These are phyloP conservation scores for Corvus cornix DNA, from an alignment of 2,113 vertebrate genomes.

Conservation along the genomic window DNA sequence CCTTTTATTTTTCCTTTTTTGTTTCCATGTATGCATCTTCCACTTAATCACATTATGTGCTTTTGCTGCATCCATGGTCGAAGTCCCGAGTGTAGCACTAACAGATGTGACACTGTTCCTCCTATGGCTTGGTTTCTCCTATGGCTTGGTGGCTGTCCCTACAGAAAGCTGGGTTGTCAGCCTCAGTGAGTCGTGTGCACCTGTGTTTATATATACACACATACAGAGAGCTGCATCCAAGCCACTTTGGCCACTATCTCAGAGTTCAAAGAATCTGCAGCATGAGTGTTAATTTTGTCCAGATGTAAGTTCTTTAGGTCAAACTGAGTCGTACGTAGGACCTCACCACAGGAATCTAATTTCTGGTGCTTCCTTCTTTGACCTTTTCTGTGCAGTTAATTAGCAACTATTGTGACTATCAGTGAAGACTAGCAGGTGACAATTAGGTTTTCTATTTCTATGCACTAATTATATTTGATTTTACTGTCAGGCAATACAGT, in stretches of 20 bases:
- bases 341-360: slow-evolving; percentile 45
- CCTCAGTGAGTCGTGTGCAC: background rate
- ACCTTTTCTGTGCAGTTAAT: slow-evolving; percentile 39
- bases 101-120: background rate
- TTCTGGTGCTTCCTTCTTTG: slow-evolving; percentile 21
- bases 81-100: background rate
- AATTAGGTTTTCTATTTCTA: background rate
- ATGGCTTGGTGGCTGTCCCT: background rate
- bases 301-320: slow-evolving; percentile 49
- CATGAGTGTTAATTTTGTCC: slow-evolving; percentile 43
- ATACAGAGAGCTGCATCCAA: background rate
- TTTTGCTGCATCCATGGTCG: background rate
- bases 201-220: background rate
- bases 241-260: slow-evolving; percentile 15
- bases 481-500: background rate
- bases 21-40: background rate
- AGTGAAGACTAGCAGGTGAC: background rate
- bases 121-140: background rate
- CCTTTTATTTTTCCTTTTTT: background rate
- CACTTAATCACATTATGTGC: background rate
- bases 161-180: background rate
- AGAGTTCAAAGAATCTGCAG: slow-evolving; percentile 32
- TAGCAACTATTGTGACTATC: background rate
- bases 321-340: background rate
- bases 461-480: background rate